Evolutionary conservation across 2,888 invertebrate species (phyloP).

Genomic region (Patella caerulea): DNA sequence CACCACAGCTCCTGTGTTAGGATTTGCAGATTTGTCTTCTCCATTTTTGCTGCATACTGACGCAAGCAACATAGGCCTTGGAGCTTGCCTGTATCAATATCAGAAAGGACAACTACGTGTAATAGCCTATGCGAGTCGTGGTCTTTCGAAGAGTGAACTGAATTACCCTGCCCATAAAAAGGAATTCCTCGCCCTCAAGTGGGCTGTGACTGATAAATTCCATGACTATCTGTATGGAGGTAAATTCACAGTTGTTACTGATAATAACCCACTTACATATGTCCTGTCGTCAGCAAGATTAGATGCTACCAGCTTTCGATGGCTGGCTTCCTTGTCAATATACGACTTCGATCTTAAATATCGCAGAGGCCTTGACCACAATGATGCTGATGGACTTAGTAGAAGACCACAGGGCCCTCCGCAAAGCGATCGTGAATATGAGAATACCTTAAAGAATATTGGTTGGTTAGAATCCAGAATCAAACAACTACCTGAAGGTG

Average conservation of each 20-base stretch:
- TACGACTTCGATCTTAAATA: constrained; percentile 7
- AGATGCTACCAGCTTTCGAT: not conserved
- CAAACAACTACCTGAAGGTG: not conserved
- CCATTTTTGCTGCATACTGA: not conserved
- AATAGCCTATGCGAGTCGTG: constrained; percentile 40
- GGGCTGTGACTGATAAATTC: constrained; percentile 35
- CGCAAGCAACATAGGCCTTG: constrained; percentile 14
- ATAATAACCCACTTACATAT: constrained; percentile 41
- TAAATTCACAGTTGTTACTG: constrained; percentile 35
- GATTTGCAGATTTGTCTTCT: not conserved
- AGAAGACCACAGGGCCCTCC: not conserved
- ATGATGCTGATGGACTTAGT: constrained; percentile 14
- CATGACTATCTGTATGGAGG: constrained; percentile 23
- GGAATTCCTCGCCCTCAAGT: constrained; percentile 36
- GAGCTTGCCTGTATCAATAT: constrained; percentile 33
- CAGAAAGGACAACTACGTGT: constrained; percentile 27
- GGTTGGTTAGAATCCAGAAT: constrained; percentile 1
- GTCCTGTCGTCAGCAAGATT: constrained; percentile 22
- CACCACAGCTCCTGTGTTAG: not conserved
- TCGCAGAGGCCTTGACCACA: not conserved
- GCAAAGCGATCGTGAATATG: constrained; percentile 10
- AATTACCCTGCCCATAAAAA: constrained; percentile 35
- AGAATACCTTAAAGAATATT: constrained; percentile 1
- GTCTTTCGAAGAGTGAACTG: constrained; percentile 28
- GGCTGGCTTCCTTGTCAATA: not conserved